Percentiles rank a stretch among this genome's conserved stretches.
phyloP scores from a whole-genome alignment of 2,113 vertebrate genomes.

The Microtus oregoni region DNA sequence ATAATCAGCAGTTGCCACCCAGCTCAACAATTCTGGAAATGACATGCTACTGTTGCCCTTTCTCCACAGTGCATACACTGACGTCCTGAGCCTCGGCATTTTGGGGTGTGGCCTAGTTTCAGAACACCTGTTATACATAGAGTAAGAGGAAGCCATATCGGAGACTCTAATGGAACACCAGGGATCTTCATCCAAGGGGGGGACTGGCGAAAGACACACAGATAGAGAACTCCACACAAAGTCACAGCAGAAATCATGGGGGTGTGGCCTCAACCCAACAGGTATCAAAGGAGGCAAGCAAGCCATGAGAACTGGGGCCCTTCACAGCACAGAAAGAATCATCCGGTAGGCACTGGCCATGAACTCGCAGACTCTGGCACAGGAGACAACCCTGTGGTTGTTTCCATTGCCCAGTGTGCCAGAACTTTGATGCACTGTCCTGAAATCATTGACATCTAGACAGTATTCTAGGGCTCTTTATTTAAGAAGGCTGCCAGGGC shows the following conservation, averaged over 20 bases:
- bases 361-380: neutral
- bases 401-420: neutral
- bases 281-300: neutral
- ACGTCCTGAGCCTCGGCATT: neutral
- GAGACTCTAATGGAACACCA: neutral
- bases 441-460: neutral
- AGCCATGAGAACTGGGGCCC: neutral
- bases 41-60: neutral
- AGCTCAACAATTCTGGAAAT: neutral
- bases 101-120: neutral
- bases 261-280: neutral
- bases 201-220: neutral
- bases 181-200: neutral
- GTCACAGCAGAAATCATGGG: neutral
- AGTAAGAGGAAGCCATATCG: neutral
- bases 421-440: accelerated
- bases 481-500: neutral
- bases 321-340: neutral
- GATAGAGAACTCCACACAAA: neutral
- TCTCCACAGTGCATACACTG: neutral
- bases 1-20: neutral
- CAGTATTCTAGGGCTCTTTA: neutral
- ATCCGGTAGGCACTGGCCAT: neutral
- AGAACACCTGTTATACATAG: neutral
- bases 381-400: too few relatives aligned